Base-by-base conservation (phyloP, 2,113 vertebrate genomes). In the Oryzias javanicus region DNA sequence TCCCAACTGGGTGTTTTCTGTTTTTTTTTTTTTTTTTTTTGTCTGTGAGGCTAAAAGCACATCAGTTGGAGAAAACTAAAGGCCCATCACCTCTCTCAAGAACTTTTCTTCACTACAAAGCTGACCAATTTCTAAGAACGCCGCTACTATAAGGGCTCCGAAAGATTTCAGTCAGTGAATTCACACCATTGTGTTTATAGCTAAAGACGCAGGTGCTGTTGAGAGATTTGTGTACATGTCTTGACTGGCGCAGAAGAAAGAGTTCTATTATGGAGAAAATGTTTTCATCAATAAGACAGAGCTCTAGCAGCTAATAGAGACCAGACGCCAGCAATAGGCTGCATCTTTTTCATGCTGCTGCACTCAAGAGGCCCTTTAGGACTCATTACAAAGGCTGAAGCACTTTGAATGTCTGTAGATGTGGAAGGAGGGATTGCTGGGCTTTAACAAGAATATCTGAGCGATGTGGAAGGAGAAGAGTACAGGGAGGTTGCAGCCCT, bases 351-450 rank as follows among this genome's bases (percentile, higher is more conserved):
- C 65, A 64, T 77, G 71, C 60, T 76, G 22, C 74, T 84, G 70
- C 72, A 76, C 78, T 89, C 66, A 82, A 84, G 77, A 80, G 71
- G 73, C 80, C 74, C 77, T 86, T 88, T 70, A 86, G 74, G 66
- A 65, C 62, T 76, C 78, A 62, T 81, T 72, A 83, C 48, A 77
- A 77, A 76, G 61, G 53, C 82, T 78, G 74, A 60, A 83, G 83
- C 49, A 45, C 82, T 85, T 74, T 82, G 55, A 76, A 63, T 78
- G 78, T 78, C 75, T 79, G 72, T 76, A 67, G 55, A 55, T 67
- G 74, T 68, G 55, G 67, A 76, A 54, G 73, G 50, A 62, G 57
- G 35, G 50, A 40, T 48, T 65, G 71, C 69, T 71, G 57, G 42
- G 46, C 57, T 42, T 68, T 56, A 14, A 64, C 55, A 60, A 67